Evolutionary conservation across 2,888 invertebrate genomes (phyloP), one percentile per base, ranked within the genome.

Genomic region (Euphydryas editha): DNA sequence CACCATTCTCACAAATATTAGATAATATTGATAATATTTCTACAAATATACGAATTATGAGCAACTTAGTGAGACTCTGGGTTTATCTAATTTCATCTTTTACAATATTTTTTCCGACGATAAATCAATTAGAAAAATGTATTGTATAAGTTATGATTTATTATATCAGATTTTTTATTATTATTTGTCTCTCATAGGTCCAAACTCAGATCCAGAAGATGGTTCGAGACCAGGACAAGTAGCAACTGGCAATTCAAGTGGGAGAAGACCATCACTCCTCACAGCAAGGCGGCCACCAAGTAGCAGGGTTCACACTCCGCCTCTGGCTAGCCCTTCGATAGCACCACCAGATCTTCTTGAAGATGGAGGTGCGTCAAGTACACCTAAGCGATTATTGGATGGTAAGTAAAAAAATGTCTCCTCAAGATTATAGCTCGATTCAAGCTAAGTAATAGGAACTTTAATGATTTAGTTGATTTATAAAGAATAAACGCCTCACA

Each of bases 321-420:
- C 95, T 21, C 93, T 95, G 49, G 95, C 94, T 75, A 95, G 96
- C 62, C 92, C 94, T 21, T 90, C 94, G 42, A 94, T 94, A 75
- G 94, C 94, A 21, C 94, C 93, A 15, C 95, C 95, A 62, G 95
- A 95, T 77, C 86, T 95, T 1, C 86, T 96, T 75, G 95, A 96
- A 81, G 96, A 96, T 77, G 96, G 96, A 71, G 96, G 96, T n/a
- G 96, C 96, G 63, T 96, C 96, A 18, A 96, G 96, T 76, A 96
- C 97, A 42, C 96, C 97, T 64, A 95, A 95, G 79, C 88, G 95
- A 71, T 87, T 95, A 70, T 93, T 95, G 71, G 94, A 94, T 72
- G 94, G 94, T 93, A 89, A 88, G 82, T 83, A 44, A 30, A 21
- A n/a, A 18, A n/a, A n/a, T n/a, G n/a, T n/a, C 8, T 3, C 17